These are phyloP conservation scores for Taphrorychus bicolor DNA, from an alignment of 2,888 invertebrate species.

Conservation along the genomic window DNA sequence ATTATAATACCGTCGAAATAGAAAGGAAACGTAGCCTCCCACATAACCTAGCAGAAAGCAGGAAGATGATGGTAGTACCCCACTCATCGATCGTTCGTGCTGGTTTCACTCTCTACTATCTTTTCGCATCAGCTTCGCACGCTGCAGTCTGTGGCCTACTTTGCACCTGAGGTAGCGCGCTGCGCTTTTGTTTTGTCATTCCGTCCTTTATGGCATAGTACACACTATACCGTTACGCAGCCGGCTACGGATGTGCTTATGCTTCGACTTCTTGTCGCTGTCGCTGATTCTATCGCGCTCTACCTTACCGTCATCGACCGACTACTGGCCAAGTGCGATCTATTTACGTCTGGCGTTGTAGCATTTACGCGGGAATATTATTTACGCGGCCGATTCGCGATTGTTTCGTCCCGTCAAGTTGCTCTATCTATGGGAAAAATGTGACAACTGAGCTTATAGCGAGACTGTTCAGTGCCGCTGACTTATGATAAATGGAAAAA, in stretches of 20 bases:
- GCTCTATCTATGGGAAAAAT: constrained; percentile 14
- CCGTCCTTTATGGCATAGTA: constrained; percentile 51
- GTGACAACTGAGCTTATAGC: constrained; percentile 16
- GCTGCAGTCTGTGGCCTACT: constrained; percentile 60
- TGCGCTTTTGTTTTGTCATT: constrained; percentile 33
- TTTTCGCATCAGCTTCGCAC: constrained; percentile 43
- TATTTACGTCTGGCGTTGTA: neutral
- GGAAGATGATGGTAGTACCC: constrained; percentile 10
- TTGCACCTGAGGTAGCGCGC: constrained; percentile 58
- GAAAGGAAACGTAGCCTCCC: constrained; percentile 14
- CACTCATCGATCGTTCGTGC: constrained; percentile 39
- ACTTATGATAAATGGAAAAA: constrained; percentile 54
- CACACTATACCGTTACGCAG: constrained; percentile 59
- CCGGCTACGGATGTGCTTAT: constrained; percentile 2
- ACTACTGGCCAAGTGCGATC: constrained; percentile 15
- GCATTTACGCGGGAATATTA: constrained; percentile 1
- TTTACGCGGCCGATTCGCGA: neutral
- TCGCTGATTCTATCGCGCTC: constrained; percentile 43
- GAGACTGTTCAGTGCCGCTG: constrained; percentile 2
- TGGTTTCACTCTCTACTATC: constrained; percentile 47
- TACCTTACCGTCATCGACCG: constrained; percentile 30
- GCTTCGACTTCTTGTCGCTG: neutral
- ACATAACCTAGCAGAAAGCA: neutral
- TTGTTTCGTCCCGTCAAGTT: constrained; percentile 4
- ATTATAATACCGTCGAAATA: too few relatives aligned